Evolutionary conservation across 2,888 invertebrate genomes (phyloP), one percentile per base, ranked within the genome.

Genomic region (Oscheius sp.): DNA sequence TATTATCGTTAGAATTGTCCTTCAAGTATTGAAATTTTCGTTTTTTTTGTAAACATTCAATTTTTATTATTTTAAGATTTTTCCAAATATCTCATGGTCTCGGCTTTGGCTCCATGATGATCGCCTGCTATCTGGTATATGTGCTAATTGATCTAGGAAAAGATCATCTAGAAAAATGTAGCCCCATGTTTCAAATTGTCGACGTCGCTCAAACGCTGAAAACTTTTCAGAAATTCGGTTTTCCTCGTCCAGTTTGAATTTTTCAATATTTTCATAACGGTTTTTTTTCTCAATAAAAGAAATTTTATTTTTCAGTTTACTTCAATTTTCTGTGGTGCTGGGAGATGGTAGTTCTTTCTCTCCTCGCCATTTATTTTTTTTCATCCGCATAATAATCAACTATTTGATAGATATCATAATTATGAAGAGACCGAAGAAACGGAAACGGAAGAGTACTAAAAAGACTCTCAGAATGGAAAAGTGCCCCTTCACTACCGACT

Each of bases 71-170:
- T n/a, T n/a, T n/a, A n/a, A n/a, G 32, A 6, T 50, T 64, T 17
- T 64, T 64, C 51, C 20, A 32, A n/a, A 24, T 64, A 20, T 51
- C 64, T n/a, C 50, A 64, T 17, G 51, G n/a, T 14, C 22, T 64
- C 38, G 51, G 51, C 6, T 20, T 64, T 20, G 26, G 50, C 45
- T 64, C 64, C 17, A 64, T 64, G 64, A 51, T 26, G 38, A 38
- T 54, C 1, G 64, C 50, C 36, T 64, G 50, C 41, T 51, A 51
- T 41, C 28, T 64, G 38, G 64, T 64, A 26, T 64, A 64, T 22
- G 51, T 64, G 28, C 38, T 64, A 26, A 64, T 64, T 26, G 64
- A 64, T 20, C 24, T 64, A n/a, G 64, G 51, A 33, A 50, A 51
- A 12, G 64, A 64, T 14, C 51, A 51, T 22, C 51, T 64, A 2